Base-by-base conservation (phyloP, 2,797 vertebrate species). In the Iguana delicatissima region DNA sequence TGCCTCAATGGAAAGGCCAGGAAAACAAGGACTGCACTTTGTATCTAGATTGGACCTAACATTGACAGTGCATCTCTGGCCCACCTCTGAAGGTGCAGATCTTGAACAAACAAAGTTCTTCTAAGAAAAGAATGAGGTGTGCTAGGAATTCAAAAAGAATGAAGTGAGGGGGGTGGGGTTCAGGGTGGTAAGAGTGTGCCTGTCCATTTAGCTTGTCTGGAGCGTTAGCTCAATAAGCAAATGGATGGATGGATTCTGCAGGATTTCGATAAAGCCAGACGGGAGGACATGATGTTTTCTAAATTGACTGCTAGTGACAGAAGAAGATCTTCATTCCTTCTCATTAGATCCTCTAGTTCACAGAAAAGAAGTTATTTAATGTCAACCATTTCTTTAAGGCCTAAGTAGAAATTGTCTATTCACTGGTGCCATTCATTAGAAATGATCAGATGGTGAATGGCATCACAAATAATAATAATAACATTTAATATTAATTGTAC, bases 171-270 rank as follows among this genome's bases (percentile, higher is more conserved):
- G 42, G 42, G 42, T 4, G 52, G 32, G 52, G 18, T 62, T 82
- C 57, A 86, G 83, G 50, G 26, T 18, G 5, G 1, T 1, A 32
- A 42, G 46, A 26, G 35, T 7, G 14, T 35, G n/a, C 50, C 55
- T 74, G 55, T 62, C 72, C 32, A 38, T 74, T 64, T 76, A 64
- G 38, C 18, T 83, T 20, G 52, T 89, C 90, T 85, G 82, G 82
- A 93, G 89, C 38, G 59, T 91, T 91, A 93, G 50, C 38, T 86
- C 91, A 91, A 89, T 90, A 80, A 91, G 73, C 55, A 91, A 89
- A 29, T 38, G 74, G 6, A 29, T 50, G 80, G 87, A 79, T 24
- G 59, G 57, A 79, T 76, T 57, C 46, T 86, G 59, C 50, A 57
- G 50, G 85, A 86, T 79, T 46, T 74, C 38, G 79, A 55, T 46